A percentile compares a stretch with the other conserved stretches of the same genome.
These are phyloP conservation scores for Strigamia crassipes DNA, from an alignment of 2,888 invertebrate genomes.

Conservation along the genomic window DNA sequence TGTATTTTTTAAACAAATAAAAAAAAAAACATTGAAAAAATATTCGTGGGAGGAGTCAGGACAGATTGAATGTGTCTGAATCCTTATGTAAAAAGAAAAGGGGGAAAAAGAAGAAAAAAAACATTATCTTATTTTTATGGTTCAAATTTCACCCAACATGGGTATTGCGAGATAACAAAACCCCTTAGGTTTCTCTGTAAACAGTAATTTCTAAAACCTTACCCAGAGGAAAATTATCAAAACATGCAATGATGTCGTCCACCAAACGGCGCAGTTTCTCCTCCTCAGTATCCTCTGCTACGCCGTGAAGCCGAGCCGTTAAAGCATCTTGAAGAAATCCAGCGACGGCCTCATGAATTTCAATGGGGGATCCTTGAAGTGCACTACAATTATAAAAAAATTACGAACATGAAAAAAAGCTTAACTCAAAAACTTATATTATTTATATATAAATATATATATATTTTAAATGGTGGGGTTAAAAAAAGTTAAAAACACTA, in stretches of 20 bases:
- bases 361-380: slow-evolving; percentile 44
- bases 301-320: slow-evolving; percentile 14
- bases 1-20: no score
- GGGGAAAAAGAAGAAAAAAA: no score
- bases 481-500: neutral
- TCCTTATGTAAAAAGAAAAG: no score
- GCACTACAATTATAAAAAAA: slow-evolving; percentile 43
- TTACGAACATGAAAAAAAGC: slow-evolving; percentile 2
- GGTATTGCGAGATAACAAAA: no score
- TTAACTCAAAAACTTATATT: slow-evolving; percentile 3
- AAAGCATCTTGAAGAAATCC: slow-evolving; percentile 33
- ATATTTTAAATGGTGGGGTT: neutral
- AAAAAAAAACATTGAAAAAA: no score
- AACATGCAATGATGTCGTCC: slow-evolving; percentile 48
- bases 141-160: neutral
- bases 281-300: slow-evolving; percentile 37
- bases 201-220: neutral
- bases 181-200: neutral
- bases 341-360: slow-evolving; percentile 19
- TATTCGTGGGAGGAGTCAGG: no score
- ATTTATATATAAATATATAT: no score
- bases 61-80: no score
- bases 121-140: no score
- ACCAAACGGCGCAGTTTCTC: slow-evolving; percentile 44
- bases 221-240: slow-evolving; percentile 49